Conservation (phyloP, 2,113 vertebrate genomes). For the Xiphophorus maculatus region DNA sequence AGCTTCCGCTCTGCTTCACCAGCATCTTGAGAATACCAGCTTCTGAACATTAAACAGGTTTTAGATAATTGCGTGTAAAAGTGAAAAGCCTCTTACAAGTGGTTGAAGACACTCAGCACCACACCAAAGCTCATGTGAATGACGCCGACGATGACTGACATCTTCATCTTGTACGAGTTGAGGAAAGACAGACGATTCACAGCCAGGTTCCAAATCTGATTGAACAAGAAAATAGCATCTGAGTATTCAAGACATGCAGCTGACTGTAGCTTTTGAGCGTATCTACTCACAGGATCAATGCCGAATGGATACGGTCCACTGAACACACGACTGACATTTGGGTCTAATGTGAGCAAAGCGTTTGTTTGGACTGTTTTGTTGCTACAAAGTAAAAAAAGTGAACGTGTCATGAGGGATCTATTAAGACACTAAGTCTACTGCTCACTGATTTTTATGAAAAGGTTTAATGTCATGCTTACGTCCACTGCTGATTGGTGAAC, state of each 20-base stretch:
- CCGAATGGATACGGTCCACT: conserved; percentile 91
- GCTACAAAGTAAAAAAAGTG: conserved; percentile 52
- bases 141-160: conserved; percentile 95
- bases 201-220: conserved; percentile 95
- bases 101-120: conserved; percentile 91
- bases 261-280: neutral
- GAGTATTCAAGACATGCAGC: neutral
- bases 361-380: conserved; percentile 80
- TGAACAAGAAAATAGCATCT: conserved; percentile 7
- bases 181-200: conserved; percentile 94
- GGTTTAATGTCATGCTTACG: conserved; percentile 78
- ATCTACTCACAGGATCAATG: conserved; percentile 90
- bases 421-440: neutral
- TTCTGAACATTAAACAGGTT: neutral
- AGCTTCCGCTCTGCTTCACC: neutral
- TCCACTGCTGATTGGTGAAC: conserved; percentile 91
- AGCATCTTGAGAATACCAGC: neutral
- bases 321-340: conserved; percentile 90
- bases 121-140: conserved; percentile 96
- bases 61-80: neutral
- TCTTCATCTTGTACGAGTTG: conserved; percentile 99
- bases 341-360: conserved; percentile 85
- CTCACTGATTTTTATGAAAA: neutral
- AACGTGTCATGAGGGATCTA: neutral
- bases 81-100: conserved; percentile 86